Conservation (phyloP, 2,113 vertebrate species). For the Megaceryle maxima region DNA sequence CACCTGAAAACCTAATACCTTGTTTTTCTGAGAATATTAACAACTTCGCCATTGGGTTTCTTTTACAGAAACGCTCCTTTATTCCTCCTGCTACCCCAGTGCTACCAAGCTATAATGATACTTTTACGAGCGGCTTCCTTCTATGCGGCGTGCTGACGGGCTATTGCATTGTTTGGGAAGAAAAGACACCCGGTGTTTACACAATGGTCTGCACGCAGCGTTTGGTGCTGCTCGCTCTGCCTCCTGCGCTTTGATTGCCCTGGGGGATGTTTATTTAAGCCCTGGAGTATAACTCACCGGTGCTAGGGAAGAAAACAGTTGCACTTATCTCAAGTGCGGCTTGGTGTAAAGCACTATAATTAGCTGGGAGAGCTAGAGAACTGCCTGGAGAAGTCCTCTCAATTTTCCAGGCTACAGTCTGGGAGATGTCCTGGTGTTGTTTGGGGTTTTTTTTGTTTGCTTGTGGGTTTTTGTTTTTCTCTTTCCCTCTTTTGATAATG, state of each 20-base stretch:
- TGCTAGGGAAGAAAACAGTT: neutral
- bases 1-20: constrained; percentile 68
- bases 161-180: constrained; percentile 35
- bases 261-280: neutral
- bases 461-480: neutral
- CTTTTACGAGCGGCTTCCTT: constrained; percentile 66
- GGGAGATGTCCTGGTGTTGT: neutral
- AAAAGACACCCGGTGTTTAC: constrained; percentile 4
- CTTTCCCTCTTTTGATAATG: neutral
- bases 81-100: neutral
- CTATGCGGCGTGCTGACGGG: constrained; percentile 32
- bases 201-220: neutral
- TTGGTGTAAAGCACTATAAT: constrained; percentile 41
- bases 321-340: constrained; percentile 42
- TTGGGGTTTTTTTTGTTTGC: neutral
- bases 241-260: neutral
- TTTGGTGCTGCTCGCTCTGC: neutral
- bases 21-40: constrained; percentile 62
- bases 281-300: neutral
- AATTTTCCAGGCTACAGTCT: neutral
- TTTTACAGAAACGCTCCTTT: neutral
- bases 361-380: neutral
- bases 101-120: neutral
- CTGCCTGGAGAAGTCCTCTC: neutral
- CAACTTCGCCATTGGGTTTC: constrained; percentile 55